A percentile compares a stretch with the other conserved stretches of the same genome.
These are phyloP conservation scores for Rhaphigaster nebulosa DNA, from an alignment of 2,888 invertebrate genomes.

Conservation along the genomic window DNA sequence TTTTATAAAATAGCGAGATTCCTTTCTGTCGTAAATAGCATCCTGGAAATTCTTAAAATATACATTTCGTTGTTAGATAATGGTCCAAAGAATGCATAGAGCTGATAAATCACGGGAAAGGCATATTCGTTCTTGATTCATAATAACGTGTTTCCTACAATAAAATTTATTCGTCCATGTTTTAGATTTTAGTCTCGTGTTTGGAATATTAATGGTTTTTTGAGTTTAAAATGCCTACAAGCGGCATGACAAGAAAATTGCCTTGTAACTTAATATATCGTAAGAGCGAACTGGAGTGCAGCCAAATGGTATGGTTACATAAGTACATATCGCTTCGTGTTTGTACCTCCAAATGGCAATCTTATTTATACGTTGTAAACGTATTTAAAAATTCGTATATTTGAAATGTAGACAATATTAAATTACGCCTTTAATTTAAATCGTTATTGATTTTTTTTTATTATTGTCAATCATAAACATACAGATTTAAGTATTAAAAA, in stretches of 20 bases:
- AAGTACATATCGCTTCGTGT: background rate
- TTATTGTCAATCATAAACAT: too few species aligned
- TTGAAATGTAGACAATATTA: too few species aligned
- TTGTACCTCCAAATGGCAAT: background rate
- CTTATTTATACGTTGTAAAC: too few species aligned
- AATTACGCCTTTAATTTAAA: too few species aligned
- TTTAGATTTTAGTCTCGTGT: background rate
- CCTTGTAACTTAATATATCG: background rate
- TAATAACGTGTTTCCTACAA: background rate
- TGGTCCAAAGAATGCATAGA: background rate
- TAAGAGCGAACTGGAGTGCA: background rate
- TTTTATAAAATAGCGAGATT: slow-evolving; percentile 25
- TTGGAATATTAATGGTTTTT: background rate
- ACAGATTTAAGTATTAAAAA: too few species aligned
- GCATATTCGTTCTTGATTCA: background rate
- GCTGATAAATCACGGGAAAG: background rate
- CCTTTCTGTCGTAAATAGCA: background rate
- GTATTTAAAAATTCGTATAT: too few species aligned
- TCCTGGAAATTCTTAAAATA: background rate
- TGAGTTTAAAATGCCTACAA: background rate
- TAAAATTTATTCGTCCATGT: background rate
- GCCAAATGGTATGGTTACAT: background rate
- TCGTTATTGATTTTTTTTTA: too few species aligned
- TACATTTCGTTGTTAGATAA: background rate
- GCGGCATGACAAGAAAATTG: background rate